These are phyloP conservation scores for Papilio helenus DNA, from an alignment of 1,140 invertebrate genomes.

Conservation along the genomic window DNA sequence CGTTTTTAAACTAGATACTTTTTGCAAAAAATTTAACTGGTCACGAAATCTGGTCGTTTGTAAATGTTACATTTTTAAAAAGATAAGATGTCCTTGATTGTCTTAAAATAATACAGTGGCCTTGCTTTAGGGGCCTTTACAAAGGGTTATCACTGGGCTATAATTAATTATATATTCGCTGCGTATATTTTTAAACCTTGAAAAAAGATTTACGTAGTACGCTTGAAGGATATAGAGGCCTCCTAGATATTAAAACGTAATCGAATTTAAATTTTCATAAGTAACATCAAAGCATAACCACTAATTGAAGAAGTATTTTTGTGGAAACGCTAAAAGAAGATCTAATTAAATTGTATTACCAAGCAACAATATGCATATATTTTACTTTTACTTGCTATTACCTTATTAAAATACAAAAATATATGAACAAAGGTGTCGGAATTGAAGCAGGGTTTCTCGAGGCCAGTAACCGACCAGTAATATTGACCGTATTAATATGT, in stretches of 20 bases:
- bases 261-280: too few species aligned
- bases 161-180: not conserved
- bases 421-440: not conserved
- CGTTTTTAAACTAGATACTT: not conserved
- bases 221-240: not conserved
- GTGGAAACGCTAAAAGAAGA: too few species aligned
- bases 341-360: too few species aligned
- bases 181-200: constrained; percentile 1
- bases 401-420: not conserved
- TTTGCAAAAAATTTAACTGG: not conserved
- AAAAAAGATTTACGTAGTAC: not conserved
- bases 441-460: not conserved
- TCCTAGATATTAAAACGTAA: not conserved
- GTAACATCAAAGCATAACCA: too few species aligned
- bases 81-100: constrained; percentile 18
- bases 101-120: constrained; percentile 25
- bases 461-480: not conserved
- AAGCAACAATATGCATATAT: too few species aligned
- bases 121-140: constrained; percentile 2
- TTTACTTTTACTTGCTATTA: not conserved
- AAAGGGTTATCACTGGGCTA: not conserved
- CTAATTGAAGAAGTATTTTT: too few species aligned
- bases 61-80: not conserved
- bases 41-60: not conserved
- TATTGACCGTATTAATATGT: not conserved